Conservation (phyloP, 2,888 invertebrate species). For the Agriopis leucophaearia region DNA sequence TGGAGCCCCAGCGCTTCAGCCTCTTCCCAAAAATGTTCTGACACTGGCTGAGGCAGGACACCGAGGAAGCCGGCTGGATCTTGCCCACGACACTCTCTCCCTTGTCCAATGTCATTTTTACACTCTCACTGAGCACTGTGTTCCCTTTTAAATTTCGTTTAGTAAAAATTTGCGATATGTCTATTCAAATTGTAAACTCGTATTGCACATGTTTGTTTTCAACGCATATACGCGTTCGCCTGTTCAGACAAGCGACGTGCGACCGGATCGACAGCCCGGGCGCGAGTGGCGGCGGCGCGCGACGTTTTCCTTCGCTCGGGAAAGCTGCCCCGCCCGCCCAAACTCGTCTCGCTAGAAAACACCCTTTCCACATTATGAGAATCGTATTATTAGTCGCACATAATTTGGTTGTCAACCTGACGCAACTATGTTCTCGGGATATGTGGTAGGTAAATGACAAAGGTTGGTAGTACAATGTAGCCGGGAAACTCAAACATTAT, state of each 20-base stretch:
- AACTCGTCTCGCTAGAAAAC: constrained; percentile 61
- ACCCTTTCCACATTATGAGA: constrained; percentile 60
- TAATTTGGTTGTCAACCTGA: constrained; percentile 49
- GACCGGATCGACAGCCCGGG: constrained; percentile 63
- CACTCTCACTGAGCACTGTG: constrained; percentile 55
- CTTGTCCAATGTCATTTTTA: constrained; percentile 81
- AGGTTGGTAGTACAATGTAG: constrained; percentile 4
- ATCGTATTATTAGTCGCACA: constrained; percentile 59
- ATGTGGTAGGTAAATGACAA: constrained; percentile 14
- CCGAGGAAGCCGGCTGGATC: constrained; percentile 82
- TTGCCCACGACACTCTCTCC: constrained; percentile 80
- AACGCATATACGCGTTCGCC: constrained; percentile 31
- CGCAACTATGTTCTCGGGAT: constrained; percentile 45
- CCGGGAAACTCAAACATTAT: constrained; percentile 10
- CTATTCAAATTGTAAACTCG: constrained; percentile 20
- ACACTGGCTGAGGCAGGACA: constrained; percentile 84
- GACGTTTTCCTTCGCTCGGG: constrained; percentile 56
- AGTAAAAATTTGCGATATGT: not conserved
- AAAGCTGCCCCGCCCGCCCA: constrained; percentile 75
- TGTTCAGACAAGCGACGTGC: constrained; percentile 58
- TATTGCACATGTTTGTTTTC: constrained; percentile 41
- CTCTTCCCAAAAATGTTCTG: constrained; percentile 89
- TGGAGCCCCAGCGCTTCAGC: constrained; percentile 90
- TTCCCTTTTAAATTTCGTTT: constrained; percentile 16
- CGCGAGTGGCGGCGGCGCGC: constrained; percentile 61